Conservation (phyloP, 2,797 vertebrate species). For the Lacerta viridis region DNA sequence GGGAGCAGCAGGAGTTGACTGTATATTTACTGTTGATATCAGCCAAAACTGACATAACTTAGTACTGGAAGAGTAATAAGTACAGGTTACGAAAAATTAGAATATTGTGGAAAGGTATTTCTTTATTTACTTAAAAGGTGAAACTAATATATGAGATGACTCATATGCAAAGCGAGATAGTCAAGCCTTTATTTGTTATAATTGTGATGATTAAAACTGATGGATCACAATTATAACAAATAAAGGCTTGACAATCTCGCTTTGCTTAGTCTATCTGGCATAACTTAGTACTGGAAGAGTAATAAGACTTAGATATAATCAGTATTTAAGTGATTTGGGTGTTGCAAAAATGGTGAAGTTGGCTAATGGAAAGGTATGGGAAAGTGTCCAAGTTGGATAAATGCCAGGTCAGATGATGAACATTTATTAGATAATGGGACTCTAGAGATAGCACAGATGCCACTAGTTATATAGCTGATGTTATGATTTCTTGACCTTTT, state of each 20-base stretch:
- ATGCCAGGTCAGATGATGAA: conserved; percentile 6
- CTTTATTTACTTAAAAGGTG: no score
- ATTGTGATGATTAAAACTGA: no score
- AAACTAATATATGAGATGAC: no score
- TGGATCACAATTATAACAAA: no score
- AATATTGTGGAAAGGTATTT: no score
- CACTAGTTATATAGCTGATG: background rate
- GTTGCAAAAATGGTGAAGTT: background rate
- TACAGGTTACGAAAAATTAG: no score
- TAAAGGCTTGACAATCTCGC: no score
- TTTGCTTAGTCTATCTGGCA: no score
- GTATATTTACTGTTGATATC: background rate
- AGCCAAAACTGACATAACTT: background rate
- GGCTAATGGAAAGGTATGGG: background rate
- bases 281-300: background rate
- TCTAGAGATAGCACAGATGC: background rate
- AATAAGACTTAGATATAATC: background rate
- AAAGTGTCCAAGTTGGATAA: background rate
- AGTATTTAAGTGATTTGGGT: background rate
- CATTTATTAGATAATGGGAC: conserved; percentile 7
- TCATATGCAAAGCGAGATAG: no score
- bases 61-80: background rate
- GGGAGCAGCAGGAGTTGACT: background rate
- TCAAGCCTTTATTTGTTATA: no score
- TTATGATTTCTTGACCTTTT: background rate